Base-by-base conservation (phyloP, 2,797 vertebrate genomes). In the Lithobates sylvaticus region DNA sequence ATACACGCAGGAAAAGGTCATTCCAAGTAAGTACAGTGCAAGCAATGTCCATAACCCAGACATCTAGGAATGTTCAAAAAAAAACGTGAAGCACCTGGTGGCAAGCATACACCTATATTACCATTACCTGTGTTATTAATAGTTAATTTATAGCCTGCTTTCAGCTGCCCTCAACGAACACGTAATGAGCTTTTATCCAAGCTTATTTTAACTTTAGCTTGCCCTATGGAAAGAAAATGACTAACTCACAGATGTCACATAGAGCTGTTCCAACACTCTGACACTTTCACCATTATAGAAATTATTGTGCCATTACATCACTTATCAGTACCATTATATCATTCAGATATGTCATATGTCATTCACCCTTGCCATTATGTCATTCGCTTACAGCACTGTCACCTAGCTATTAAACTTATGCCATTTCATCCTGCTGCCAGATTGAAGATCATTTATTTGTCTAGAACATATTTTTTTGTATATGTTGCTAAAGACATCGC, bases 271-370 rank as follows among this genome's bases (percentile, higher is more conserved):
- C 42, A 64, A 44, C 61, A 68, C 23, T 39, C 16, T 67, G 61
- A 78, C 54, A 64, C 32, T 44, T 68, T 26, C 65, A 67, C 15
- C 10, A 70, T 50, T 70, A 69, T 80, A 54, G 29, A 50, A 69
- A 68, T 70, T 7, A 80, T 39, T 67, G n/a, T 50, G 65, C 78
- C 39, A 39, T 78, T 64, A 65, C 76, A 78, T 78, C 76, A 65
- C 39, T 64, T n/a, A 50, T 8, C 39, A 29, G 64, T 5, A 10
- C n/a, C 77, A 69, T 68, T 79, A 68, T 79, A 79, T 79, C 36
- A 68, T 44, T 79, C 77, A 21, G 26, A n/a, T 27, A 78, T 64
- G 76, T 42, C n/a, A 64, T 73, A 42, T 26, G 39, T 74, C 72
- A 74, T 74, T 50, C 72, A 47, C 34, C 72, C 64, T n/a, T 78